phyloP scores from a whole-genome alignment of 1,140 invertebrate genomes.

The Drosophila funebris region DNA sequence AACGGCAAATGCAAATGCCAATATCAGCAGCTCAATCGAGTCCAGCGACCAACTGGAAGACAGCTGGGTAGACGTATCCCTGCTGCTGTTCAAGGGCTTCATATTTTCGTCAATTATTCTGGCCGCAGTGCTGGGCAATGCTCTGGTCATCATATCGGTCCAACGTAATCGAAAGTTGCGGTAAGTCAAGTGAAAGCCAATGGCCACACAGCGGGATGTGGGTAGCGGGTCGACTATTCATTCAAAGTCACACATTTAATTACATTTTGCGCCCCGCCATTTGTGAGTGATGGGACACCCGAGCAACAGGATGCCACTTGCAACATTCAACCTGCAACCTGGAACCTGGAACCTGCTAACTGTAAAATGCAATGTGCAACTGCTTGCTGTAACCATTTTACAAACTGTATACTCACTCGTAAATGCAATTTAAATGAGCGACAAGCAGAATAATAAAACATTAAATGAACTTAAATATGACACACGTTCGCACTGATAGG shows the following conservation, averaged over 20 bases:
- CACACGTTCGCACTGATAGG: conserved; percentile 48
- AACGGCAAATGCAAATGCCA: conserved; percentile 49
- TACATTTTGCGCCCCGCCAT: too few relatives aligned
- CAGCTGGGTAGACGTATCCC: conserved; percentile 85
- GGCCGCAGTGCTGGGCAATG: conserved; percentile 94
- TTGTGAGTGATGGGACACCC: not conserved
- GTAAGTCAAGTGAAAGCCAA: conserved; percentile 55
- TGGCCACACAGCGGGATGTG: not conserved
- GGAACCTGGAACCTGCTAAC: not conserved
- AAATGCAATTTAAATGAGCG: conserved; percentile 76
- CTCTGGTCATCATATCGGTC: conserved; percentile 91
- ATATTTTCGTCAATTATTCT: conserved; percentile 93
- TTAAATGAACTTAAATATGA: conserved; percentile 67
- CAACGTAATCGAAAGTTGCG: conserved; percentile 82
- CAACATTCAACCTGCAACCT: not conserved
- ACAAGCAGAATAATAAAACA: conserved; percentile 73
- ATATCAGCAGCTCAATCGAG: conserved; percentile 42
- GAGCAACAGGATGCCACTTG: not conserved
- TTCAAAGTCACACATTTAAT: conserved; percentile 4
- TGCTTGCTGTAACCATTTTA: not conserved
- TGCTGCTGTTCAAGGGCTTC: conserved; percentile 88
- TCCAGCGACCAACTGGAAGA: conserved; percentile 48
- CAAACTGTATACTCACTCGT: conserved; percentile 3
- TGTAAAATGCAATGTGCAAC: too few relatives aligned
- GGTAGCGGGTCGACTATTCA: too few relatives aligned